These are phyloP conservation scores for Folsomia manolachei DNA, from an alignment of 2,888 invertebrate species.

Conservation along the genomic window DNA sequence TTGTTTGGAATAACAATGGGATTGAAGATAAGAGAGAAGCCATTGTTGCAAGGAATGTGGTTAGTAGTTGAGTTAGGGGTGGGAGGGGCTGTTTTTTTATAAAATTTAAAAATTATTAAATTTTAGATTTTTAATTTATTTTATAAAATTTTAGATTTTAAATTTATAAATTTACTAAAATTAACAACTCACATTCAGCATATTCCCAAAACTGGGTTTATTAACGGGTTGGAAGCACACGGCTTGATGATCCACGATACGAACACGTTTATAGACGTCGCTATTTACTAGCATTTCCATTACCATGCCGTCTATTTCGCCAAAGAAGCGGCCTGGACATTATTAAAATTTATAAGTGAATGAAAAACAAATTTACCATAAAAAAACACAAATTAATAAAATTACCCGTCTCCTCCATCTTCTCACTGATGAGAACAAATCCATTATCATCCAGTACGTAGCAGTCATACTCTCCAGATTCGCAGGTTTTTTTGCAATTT, in stretches of 20 bases:
- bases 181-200: background rate
- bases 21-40: background rate
- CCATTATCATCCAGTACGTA: constrained; percentile 93
- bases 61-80: background rate
- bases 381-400: background rate
- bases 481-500: constrained; percentile 80
- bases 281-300: constrained; percentile 81
- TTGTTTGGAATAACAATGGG: too few relatives aligned
- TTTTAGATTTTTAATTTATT: background rate
- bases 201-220: constrained; percentile 43
- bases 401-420: constrained; percentile 75
- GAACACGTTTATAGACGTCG: constrained; percentile 81
- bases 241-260: constrained; percentile 85
- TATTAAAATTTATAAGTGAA: background rate
- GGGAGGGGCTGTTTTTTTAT: too few relatives aligned
- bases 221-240: constrained; percentile 66
- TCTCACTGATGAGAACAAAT: constrained; percentile 86
- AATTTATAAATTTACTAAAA: background rate
- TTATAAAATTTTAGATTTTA: background rate
- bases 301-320: constrained; percentile 88
- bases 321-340: constrained; percentile 68
- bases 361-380: background rate
- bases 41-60: background rate
- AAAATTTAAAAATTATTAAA: constrained; percentile 18
- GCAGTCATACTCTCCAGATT: constrained; percentile 82